Evolutionary conservation across 92 coral and sea anemone species (phyloP), one percentile per base, ranked within the genome.

Genomic region (Porites lobata): DNA sequence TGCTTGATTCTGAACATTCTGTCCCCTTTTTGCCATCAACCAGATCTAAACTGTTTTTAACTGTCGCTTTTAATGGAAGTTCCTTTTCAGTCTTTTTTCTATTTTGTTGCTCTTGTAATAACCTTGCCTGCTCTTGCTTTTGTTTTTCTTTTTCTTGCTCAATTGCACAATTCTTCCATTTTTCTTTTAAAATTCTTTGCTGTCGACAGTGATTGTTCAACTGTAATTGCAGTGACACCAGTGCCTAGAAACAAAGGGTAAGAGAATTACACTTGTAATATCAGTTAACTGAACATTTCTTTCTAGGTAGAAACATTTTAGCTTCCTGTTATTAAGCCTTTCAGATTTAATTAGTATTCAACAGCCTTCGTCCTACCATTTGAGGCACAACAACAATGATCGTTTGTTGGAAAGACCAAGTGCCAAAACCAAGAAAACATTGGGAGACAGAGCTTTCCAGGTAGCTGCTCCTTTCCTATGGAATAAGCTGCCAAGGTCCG

Each of bases 211-310:
- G 95, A 66, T 78, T 90, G 79, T 93, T 93, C 63, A 89, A 84
- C 69, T 97, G 99, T 6, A 97, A 90, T 77, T 92, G 95, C 93
- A 97, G 80, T 75, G 99, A 97, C 17, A 94, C 84, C 88, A 97
- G 71, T 15, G 98, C 99, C 99, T 97, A 53, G 53, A 22, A 38
- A 38, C 47, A 38, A 38, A 38, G 47, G 47, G 7, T 38, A 38
- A 58, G 58, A 67, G 90, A 24, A 84, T 50, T 21, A 9, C 21
- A 12, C 9, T 47, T 1, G 47, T 2, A 67, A 67, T 5, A 38
- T 38, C 47, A 38, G 47, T 38, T 4, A 38, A 38, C 0, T 4
- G 6, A 38, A 38, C 47, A 38, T 38, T 38, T 38, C 47, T 38
- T 38, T 38, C 47, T 4, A 38, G 47, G 6, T 38, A 38, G 47